phyloP scores from a whole-genome alignment of 2,113 vertebrate species.

The Scomber scombrus region DNA sequence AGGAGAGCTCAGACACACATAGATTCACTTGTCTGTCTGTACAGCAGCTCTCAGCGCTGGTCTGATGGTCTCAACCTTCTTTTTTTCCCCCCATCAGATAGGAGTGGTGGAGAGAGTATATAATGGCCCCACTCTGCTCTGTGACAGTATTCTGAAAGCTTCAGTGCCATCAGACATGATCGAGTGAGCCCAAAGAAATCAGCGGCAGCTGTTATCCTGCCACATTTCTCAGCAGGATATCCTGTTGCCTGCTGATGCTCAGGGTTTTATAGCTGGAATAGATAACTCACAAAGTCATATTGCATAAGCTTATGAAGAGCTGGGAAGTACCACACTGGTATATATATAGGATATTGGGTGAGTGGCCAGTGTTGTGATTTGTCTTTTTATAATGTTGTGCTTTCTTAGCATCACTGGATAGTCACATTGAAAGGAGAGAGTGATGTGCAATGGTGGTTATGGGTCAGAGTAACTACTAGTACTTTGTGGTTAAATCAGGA shows the following conservation, averaged over 20 bases:
- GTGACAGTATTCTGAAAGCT: constrained; percentile 67
- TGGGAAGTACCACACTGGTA: background rate
- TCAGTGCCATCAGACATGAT: constrained; percentile 58
- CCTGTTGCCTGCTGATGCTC: constrained; percentile 57
- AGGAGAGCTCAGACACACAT: constrained; percentile 25
- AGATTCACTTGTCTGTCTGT: constrained; percentile 60
- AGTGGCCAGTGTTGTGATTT: constrained; percentile 11
- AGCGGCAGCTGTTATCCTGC: constrained; percentile 55
- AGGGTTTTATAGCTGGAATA: constrained; percentile 40
- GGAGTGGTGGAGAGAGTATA: constrained; percentile 47
- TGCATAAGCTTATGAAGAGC: constrained; percentile 30
- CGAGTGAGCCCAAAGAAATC: constrained; percentile 54
- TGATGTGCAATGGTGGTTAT: background rate
- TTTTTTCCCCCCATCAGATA: constrained; percentile 65
- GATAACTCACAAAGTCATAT: constrained; percentile 48
- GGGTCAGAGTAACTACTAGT: background rate
- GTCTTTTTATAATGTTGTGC: background rate
- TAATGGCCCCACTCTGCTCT: constrained; percentile 66
- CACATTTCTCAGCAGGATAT: constrained; percentile 70
- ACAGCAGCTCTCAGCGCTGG: constrained; percentile 46
- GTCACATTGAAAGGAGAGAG: background rate
- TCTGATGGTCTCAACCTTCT: constrained; percentile 61
- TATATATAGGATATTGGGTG: background rate
- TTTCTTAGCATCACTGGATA: background rate
- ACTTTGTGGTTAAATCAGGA: background rate